These are phyloP conservation scores for Macrotus californicus DNA, from an alignment of 2,113 vertebrate species.

Conservation along the genomic window DNA sequence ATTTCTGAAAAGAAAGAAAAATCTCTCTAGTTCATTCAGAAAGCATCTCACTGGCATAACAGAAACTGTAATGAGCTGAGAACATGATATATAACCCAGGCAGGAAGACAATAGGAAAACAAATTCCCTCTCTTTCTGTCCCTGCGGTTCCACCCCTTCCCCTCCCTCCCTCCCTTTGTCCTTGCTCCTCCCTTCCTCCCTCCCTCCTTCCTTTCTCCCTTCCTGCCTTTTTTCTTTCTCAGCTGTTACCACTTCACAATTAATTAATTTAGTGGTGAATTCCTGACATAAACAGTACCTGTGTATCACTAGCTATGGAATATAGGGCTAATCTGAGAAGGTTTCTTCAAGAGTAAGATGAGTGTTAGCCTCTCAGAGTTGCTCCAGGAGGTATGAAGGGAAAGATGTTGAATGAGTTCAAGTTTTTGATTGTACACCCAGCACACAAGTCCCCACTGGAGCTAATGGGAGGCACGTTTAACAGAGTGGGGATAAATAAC, in stretches of 20 bases:
- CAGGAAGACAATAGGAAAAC: background rate
- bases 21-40: background rate
- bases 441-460: background rate
- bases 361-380: background rate
- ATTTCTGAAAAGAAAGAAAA: background rate
- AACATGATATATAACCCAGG: background rate
- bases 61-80: background rate
- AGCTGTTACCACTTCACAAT: background rate
- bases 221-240: background rate
- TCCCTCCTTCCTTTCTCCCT: background rate
- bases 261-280: background rate
- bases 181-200: accelerated
- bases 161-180: too few species aligned
- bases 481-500: constrained; percentile 38
- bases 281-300: background rate
- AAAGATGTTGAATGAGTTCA: background rate
- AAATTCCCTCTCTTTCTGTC: background rate
- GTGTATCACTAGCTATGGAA: background rate
- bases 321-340: background rate
- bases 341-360: background rate
- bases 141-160: accelerated
- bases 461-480: constrained; percentile 20
- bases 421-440: background rate
- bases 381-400: background rate
- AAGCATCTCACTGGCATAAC: background rate